A percentile compares a stretch with the other conserved stretches of the same genome.
These are phyloP conservation scores for Artibeus jamaicensis DNA, from an alignment of 2,797 vertebrate species.

Conservation along the genomic window DNA sequence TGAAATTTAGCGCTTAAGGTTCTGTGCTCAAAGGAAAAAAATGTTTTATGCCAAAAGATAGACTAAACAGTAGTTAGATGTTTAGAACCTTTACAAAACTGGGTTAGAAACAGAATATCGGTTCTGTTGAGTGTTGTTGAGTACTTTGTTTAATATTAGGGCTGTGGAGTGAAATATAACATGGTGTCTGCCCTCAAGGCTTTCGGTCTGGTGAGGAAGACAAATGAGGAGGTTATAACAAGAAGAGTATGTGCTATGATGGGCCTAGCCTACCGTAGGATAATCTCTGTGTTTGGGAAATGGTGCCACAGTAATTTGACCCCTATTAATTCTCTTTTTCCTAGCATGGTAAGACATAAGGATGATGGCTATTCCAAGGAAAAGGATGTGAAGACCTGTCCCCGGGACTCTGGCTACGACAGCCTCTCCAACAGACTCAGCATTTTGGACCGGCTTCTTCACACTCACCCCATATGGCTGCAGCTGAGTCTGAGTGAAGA, in stretches of 20 bases:
- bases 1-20: neutral
- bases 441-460: conserved; percentile 91
- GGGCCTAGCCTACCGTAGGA: neutral
- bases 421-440: conserved; percentile 91
- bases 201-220: neutral
- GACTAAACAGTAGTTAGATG: neutral
- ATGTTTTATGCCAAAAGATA: neutral
- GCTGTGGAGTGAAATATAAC: neutral
- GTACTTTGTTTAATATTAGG: neutral
- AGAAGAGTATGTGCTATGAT: rapidly evolving
- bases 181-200: neutral
- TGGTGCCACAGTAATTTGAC: neutral
- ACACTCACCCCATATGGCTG: conserved; percentile 93
- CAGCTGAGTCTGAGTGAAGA: conserved; percentile 90
- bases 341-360: conserved; percentile 89
- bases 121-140: neutral
- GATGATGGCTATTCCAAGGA: conserved; percentile 85
- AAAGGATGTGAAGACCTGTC: conserved; percentile 78
- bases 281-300: neutral
- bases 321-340: neutral
- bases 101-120: neutral
- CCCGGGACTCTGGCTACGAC: conserved; percentile 92
- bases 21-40: neutral
- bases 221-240: neutral
- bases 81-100: conserved; percentile 12